These are phyloP conservation scores for Malthinus flaveolus DNA, from an alignment of 2,888 invertebrate species.

Conservation along the genomic window DNA sequence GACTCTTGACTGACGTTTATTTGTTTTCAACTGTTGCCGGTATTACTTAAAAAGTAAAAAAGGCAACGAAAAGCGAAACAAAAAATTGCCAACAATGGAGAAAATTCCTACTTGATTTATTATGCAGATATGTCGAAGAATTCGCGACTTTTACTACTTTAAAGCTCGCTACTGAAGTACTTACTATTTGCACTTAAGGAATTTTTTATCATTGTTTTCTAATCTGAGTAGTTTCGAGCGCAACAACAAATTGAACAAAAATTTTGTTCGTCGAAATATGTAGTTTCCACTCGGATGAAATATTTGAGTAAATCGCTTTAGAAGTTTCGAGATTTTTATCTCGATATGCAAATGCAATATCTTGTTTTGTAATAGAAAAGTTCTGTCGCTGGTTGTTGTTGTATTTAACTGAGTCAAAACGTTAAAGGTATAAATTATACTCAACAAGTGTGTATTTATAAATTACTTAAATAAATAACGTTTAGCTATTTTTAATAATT, in stretches of 20 bases:
- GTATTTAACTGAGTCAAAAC: constrained; percentile 1
- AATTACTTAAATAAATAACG: too few species aligned
- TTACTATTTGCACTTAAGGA: constrained; percentile 4
- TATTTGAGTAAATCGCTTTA: not conserved
- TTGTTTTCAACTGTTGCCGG: constrained; percentile 27
- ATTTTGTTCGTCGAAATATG: too few species aligned
- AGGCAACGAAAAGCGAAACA: too few species aligned
- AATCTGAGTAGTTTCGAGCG: too few species aligned
- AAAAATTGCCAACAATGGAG: constrained; percentile 19
- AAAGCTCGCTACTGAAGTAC: constrained; percentile 12
- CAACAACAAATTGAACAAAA: too few species aligned
- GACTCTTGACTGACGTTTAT: constrained; percentile 30
- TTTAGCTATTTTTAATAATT: not conserved
- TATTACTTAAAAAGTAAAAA: constrained; percentile 4
- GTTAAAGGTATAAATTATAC: constrained; percentile 2
- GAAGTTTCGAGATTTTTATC: not conserved
- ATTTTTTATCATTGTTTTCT: too few species aligned
- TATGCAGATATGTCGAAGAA: constrained; percentile 8
- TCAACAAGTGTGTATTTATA: too few species aligned
- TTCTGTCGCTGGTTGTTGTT: not conserved
- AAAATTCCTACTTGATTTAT: constrained; percentile 25
- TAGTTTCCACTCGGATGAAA: too few species aligned
- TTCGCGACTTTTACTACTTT: constrained; percentile 13
- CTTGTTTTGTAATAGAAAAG: not conserved
- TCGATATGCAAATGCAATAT: constrained; percentile 2